A percentile compares a stretch with the other conserved stretches of the same genome.
Conservation (phyloP, 2,113 vertebrate genomes). For the Geococcyx californianus region DNA sequence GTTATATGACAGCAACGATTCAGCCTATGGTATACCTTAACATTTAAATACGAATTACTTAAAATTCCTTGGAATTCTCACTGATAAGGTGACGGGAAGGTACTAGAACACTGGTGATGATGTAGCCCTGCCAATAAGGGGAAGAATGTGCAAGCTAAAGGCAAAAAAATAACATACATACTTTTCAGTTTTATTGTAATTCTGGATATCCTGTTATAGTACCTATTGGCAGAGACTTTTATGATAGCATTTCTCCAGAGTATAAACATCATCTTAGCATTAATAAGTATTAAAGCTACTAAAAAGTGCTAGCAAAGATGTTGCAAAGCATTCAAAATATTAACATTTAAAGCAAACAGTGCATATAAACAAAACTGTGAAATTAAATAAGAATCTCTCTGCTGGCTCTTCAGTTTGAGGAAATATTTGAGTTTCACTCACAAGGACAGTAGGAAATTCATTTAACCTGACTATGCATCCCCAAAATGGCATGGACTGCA, state of each 20-base stretch:
- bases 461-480: background rate
- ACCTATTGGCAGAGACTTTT: background rate
- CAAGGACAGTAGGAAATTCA: background rate
- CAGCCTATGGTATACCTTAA: background rate
- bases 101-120: background rate
- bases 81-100: background rate
- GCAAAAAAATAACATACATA: background rate
- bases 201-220: background rate
- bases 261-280: background rate
- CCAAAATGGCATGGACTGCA: background rate
- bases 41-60: background rate
- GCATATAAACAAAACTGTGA: background rate
- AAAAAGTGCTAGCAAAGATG: background rate
- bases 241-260: background rate
- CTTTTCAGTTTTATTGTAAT: background rate
- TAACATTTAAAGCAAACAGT: slow-evolving; percentile 2
- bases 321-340: background rate
- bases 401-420: background rate
- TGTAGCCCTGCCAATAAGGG: background rate
- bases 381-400: background rate
- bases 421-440: background rate
- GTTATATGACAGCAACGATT: background rate
- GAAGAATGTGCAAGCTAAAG: background rate
- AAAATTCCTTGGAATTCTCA: background rate
- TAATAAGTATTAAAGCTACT: background rate